These are phyloP conservation scores for Priocnemis perturbator DNA, from an alignment of 2,888 invertebrate genomes.

Conservation along the genomic window DNA sequence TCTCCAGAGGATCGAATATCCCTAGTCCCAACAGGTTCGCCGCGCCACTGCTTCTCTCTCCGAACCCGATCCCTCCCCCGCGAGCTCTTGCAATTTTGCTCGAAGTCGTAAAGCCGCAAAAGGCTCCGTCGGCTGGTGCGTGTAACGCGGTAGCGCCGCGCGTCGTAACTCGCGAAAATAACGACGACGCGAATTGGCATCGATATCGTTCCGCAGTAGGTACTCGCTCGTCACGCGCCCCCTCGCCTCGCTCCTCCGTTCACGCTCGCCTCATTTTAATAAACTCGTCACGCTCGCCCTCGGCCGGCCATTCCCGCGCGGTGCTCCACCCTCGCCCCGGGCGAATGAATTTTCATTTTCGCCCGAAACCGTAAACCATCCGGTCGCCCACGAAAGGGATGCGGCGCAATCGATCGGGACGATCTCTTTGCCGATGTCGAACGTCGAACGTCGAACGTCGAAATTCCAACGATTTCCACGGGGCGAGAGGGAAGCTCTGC, in stretches of 20 bases:
- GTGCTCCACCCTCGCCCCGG: slow-evolving; percentile 3
- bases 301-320: neutral
- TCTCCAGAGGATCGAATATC: too few species aligned
- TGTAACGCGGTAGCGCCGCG: too few species aligned
- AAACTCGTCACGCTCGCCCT: slow-evolving; percentile 46
- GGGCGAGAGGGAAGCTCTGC: neutral
- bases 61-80: too few species aligned
- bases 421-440: slow-evolving; percentile 36
- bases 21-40: too few species aligned
- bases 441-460: slow-evolving; percentile 16
- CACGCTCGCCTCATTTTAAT: slow-evolving; percentile 39
- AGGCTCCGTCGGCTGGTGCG: too few species aligned
- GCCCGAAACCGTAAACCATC: slow-evolving; percentile 36
- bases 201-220: too few species aligned
- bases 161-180: too few species aligned
- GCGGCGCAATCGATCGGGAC: slow-evolving; percentile 29
- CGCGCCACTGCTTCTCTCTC: too few species aligned
- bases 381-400: slow-evolving; percentile 14
- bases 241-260: neutral
- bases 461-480: slow-evolving; percentile 38
- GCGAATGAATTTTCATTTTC: slow-evolving; percentile 42
- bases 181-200: too few species aligned
- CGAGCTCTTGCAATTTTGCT: too few species aligned
- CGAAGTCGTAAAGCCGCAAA: too few species aligned
- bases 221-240: slow-evolving; percentile 16